phyloP scores from a whole-genome alignment of 2,113 vertebrate genomes.

The Galemys pyrenaicus region DNA sequence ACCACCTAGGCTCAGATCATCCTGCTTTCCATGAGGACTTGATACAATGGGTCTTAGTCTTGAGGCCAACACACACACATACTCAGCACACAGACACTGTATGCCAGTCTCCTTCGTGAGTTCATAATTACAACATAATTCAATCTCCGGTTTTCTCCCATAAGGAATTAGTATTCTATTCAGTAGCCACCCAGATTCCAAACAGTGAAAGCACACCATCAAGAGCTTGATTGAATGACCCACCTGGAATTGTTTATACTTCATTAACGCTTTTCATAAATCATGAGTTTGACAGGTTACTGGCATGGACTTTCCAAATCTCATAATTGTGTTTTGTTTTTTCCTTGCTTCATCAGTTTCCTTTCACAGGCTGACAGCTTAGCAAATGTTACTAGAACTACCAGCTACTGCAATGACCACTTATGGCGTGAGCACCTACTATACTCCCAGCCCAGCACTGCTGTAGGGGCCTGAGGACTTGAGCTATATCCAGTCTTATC shows the following conservation, averaged over 20 bases:
- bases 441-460: not conserved
- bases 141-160: constrained; percentile 83
- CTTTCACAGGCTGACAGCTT: constrained; percentile 66
- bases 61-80: constrained; percentile 69
- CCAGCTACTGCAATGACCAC: not conserved
- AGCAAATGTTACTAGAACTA: constrained; percentile 54
- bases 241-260: constrained; percentile 75
- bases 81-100: not conserved
- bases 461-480: not conserved
- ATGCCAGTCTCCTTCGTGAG: constrained; percentile 44
- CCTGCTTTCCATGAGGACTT: constrained; percentile 58
- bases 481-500: not conserved
- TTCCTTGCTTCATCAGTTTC: constrained; percentile 61
- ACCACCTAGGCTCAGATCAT: constrained; percentile 55
- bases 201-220: constrained; percentile 52
- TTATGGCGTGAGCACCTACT: not conserved
- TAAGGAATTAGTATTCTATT: constrained; percentile 82
- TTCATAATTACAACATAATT: constrained; percentile 87
- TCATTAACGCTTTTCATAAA: constrained; percentile 79
- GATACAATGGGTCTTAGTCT: constrained; percentile 69
- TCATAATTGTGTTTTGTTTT: constrained; percentile 68
- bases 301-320: not conserved
- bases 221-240: constrained; percentile 74
- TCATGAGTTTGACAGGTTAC: constrained; percentile 68
- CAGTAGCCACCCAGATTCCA: not conserved